Evolutionary conservation across 2,888 invertebrate genomes (phyloP), one percentile per base, ranked within the genome.

Genomic region (Cerastis leucographa): DNA sequence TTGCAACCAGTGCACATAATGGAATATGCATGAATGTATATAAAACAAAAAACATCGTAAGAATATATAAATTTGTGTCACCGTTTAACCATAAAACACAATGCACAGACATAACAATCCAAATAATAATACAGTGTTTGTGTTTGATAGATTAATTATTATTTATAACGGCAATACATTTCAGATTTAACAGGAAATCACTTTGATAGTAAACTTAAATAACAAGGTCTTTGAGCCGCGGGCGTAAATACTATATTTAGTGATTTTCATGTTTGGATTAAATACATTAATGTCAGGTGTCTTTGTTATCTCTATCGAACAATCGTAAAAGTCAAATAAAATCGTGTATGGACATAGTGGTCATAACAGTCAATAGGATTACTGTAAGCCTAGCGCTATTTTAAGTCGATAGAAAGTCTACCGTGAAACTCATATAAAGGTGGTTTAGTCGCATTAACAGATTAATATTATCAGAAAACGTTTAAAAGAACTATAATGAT

Each of bases 221-320:
- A 84, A 84, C 68, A 71, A 73, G 65, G 35, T 25, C 49, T 72
- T 69, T 74, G 78, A 70, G 71, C 59, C 49, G 80, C 56, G 17
- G 42, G 69, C 66, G 80, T 54, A 68, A 71, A 72, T 74, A 78
- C 77, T 66, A 62, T 44, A 78, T 73, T 61, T 54, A 25, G 49
- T 83, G 65, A 83, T 83, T 83, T 86, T 78, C 84, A 78, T 83
- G 84, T 74, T 74, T 29, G 56, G 69, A 86, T 71, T 84, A 54
- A 71, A 83, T 61, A 64, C 22, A 78, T 78, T 71, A 83, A 83
- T 64, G 74, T 72, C 86, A 69, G 25, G n/a, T 66, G 40, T 46
- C 40, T 19, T 44, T 61, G 59, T 72, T 83, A 70, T 54, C 22
- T 54, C 70, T 83, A 70, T 54, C 22, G 46, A 35, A 42, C 14